phyloP scores from a whole-genome alignment of 2,888 invertebrate species.

The Tyria jacobaeae region DNA sequence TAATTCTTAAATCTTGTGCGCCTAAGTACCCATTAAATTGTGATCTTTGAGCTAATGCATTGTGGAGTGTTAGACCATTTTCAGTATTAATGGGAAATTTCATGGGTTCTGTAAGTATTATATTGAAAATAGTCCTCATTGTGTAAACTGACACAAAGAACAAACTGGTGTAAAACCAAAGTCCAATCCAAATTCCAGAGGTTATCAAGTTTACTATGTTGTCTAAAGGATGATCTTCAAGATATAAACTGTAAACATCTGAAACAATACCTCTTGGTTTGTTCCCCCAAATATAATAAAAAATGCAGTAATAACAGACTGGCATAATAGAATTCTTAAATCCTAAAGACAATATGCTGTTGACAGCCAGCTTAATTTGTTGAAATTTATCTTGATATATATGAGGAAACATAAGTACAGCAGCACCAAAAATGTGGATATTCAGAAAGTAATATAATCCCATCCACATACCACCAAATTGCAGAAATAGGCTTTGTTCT shows the following conservation, averaged over 20 bases:
- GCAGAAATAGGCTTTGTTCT: conserved; percentile 89
- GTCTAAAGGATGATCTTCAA: conserved; percentile 84
- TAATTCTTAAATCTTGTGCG: conserved; percentile 90
- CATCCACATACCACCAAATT: conserved; percentile 89
- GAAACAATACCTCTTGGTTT: conserved; percentile 83
- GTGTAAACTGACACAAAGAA: conserved; percentile 90
- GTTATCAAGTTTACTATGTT: conserved; percentile 78
- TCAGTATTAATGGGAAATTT: conserved; percentile 88
- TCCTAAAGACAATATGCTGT: conserved; percentile 86
- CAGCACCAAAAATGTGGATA: conserved; percentile 83
- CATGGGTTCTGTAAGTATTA: conserved; percentile 90
- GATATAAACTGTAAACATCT: conserved; percentile 82
- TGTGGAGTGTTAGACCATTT: conserved; percentile 84
- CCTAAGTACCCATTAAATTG: conserved; percentile 92
- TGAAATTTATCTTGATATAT: conserved; percentile 90
- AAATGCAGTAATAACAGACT: conserved; percentile 86
- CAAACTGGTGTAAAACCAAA: conserved; percentile 90
- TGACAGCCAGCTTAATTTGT: conserved; percentile 88
- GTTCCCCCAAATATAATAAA: conserved; percentile 88
- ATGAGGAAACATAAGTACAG: conserved; percentile 89
- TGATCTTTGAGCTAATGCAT: conserved; percentile 87
- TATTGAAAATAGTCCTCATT: conserved; percentile 90
- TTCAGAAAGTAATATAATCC: conserved; percentile 87
- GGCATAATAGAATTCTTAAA: conserved; percentile 88
- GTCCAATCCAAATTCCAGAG: conserved; percentile 86